Evolutionary conservation across 2,797 vertebrate genomes (phyloP).

Genomic region (Sarcophilus harrisii): DNA sequence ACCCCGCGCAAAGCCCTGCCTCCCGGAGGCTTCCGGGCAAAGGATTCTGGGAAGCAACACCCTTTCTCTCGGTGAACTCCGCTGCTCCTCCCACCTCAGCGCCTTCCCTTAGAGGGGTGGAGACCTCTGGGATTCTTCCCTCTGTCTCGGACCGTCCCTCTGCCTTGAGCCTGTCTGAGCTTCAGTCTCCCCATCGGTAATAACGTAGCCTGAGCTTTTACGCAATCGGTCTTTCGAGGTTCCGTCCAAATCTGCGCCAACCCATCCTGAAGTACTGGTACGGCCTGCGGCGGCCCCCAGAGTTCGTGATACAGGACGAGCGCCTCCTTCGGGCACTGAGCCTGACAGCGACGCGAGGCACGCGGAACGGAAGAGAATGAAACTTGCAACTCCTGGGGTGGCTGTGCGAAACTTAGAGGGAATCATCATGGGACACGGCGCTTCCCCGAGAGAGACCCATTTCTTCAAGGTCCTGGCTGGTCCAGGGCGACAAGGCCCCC

Average conservation of each 20-base stretch:
- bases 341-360: background rate
- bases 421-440: background rate
- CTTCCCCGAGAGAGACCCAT: background rate
- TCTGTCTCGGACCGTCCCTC: background rate
- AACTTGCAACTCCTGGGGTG: background rate
- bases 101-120: background rate
- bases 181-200: background rate
- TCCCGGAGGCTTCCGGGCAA: conserved; percentile 65
- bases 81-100: background rate
- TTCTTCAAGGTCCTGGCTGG: background rate
- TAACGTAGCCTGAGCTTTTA: background rate
- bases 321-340: background rate
- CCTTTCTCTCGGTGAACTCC: background rate
- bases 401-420: background rate
- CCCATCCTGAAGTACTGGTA: rapidly evolving
- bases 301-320: background rate
- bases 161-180: background rate
- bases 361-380: background rate
- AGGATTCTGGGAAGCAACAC: conserved; percentile 68
- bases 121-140: background rate
- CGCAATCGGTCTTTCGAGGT: background rate
- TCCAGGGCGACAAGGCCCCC: background rate
- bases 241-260: background rate
- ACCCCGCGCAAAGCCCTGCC: conserved; percentile 17
- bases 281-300: background rate